Conservation (phyloP, 2,113 vertebrate genomes). For the Benitochromis conjunctus region DNA sequence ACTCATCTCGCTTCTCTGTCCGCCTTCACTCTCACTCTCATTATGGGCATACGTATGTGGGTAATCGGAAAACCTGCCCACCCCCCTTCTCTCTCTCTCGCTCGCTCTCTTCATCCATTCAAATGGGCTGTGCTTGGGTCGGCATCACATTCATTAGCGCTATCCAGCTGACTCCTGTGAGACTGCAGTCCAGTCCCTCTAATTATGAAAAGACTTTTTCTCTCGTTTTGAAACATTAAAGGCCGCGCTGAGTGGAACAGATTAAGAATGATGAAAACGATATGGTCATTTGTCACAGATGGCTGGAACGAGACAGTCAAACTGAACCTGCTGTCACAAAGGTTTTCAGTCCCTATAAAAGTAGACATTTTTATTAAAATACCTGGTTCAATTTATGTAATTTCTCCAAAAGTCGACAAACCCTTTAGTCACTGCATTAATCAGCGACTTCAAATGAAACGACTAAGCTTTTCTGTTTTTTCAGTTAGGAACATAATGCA, state of each 20-base stretch:
- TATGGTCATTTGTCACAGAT: constrained; percentile 38
- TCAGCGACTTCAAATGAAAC: not conserved
- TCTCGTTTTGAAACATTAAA: constrained; percentile 8
- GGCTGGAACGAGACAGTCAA: not conserved
- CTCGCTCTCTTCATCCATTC: not conserved
- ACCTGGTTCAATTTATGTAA: not conserved
- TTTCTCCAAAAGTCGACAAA: not conserved
- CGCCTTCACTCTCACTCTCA: not conserved
- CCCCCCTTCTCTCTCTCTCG: not conserved
- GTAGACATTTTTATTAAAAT: not conserved
- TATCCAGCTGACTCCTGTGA: not conserved
- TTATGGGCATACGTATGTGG: not conserved
- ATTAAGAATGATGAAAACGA: constrained; percentile 27
- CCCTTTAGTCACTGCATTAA: not conserved
- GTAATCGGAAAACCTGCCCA: not conserved
- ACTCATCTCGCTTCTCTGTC: not conserved
- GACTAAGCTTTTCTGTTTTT: not conserved
- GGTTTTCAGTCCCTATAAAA: not conserved
- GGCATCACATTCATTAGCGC: constrained; percentile 10
- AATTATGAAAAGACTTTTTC: not conserved
- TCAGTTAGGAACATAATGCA: not conserved
- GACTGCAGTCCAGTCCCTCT: not conserved
- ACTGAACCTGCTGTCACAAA: not conserved
- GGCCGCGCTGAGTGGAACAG: not conserved
- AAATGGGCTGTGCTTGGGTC: not conserved